Base-by-base conservation (phyloP, 2,113 vertebrate genomes). In the Chionodraco myersi region DNA sequence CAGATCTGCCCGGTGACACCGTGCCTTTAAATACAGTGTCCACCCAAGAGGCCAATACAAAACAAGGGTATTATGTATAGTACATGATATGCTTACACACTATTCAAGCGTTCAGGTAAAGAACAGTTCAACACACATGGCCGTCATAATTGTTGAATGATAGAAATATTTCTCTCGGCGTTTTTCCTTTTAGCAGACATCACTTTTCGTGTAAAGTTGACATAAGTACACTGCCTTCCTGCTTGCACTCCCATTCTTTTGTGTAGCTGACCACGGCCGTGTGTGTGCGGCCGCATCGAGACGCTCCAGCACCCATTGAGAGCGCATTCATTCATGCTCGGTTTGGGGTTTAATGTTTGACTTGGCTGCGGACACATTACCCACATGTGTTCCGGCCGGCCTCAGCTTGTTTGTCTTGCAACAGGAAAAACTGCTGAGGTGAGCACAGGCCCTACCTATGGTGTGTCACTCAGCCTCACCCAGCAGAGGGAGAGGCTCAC, bases 281-380 rank as follows among this genome's bases (percentile, higher is more conserved):
- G 84, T 51, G 80, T 51, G 76, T 60, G 57, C 15, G 11, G 77
- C 53, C 23, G 5, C 80, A 60, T 66, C 2, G 10, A 63, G 77
- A 84, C 68, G 79, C 26, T 52, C 60, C 36, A 72, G 67, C 83
- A 41, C 65, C 75, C 89, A 79, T 77, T 6, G 51, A 82, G 84
- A 69, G 86, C 86, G 86, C 83, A 64, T 84, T 86, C 87, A 88
- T 83, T 92, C 91, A 86, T 79, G 86, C 87, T 86, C 54, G 82
- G 79, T 68, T 88, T 85, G 51, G 85, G 66, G 84, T 87, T 94
- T 92, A 91, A 93, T 93, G 92, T 91, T 92, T 93, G 91, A 94
- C 89, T 78, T 78, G 88, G 77, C 84, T 73, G 87, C 84, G 79
- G 85, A 75, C 74, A 80, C 89, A 92, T 91, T 72, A 83, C 85